Percentiles rank a stretch among this genome's conserved stretches.
These are phyloP conservation scores for Neodiprion fabricii DNA, from an alignment of 1,140 invertebrate species.

Conservation along the genomic window DNA sequence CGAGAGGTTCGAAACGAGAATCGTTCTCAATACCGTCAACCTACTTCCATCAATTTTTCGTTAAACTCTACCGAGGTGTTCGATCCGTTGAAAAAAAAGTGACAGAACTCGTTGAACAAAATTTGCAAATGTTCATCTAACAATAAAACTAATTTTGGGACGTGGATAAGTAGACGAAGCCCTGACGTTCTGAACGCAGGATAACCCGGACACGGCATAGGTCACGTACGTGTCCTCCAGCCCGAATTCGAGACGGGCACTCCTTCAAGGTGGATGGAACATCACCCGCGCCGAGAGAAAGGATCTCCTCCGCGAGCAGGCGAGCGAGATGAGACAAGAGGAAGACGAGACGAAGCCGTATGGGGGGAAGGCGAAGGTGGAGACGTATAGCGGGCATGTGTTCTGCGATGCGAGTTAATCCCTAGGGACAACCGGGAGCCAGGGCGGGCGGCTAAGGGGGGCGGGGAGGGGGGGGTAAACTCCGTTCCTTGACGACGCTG, in stretches of 20 bases:
- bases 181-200: neutral
- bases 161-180: too few species aligned
- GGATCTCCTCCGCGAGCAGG: neutral
- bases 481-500: slow-evolving; percentile 1
- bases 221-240: neutral
- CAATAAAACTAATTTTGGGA: too few species aligned
- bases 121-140: too few species aligned
- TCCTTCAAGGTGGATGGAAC: neutral
- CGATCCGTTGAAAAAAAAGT: too few species aligned
- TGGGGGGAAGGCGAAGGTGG: neutral
- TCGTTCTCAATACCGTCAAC: too few species aligned
- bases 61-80: too few species aligned
- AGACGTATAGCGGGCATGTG: slow-evolving; percentile 6
- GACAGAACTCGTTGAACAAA: too few species aligned
- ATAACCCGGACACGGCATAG: neutral
- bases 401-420: slow-evolving; percentile 4
- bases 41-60: too few species aligned
- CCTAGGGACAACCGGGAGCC: slow-evolving; percentile 2
- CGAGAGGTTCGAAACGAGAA: too few species aligned
- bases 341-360: neutral
- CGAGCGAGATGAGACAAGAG: neutral
- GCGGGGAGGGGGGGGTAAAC: neutral
- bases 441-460: neutral
- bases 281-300: neutral
- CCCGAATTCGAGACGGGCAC: neutral